These are phyloP conservation scores for Agapornis canus DNA, from an alignment of 2,797 vertebrate genomes.

Conservation along the genomic window DNA sequence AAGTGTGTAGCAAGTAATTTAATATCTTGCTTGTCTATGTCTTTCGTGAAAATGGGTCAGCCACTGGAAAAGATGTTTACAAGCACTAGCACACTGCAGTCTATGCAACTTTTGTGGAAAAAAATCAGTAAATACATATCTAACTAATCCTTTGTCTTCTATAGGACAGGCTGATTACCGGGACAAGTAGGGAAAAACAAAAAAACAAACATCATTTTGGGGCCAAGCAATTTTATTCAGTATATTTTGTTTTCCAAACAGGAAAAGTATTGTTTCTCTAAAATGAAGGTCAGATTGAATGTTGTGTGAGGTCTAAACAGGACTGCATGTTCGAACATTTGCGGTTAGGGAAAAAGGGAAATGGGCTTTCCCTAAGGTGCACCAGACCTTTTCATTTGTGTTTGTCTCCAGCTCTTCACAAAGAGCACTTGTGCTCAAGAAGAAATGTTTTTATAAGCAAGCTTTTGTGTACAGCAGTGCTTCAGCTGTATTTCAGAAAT, in stretches of 20 bases:
- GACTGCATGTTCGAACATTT: not conserved
- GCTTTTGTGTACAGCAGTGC: not conserved
- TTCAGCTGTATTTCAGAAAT: slow-evolving; percentile 57
- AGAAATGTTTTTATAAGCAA: not conserved
- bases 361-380: not conserved
- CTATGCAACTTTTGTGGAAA: not conserved
- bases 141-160: not conserved
- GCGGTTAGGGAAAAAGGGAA: not conserved
- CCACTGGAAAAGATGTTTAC: not conserved
- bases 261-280: not conserved
- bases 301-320: not conserved
- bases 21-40: not conserved
- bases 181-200: not conserved
- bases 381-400: not conserved
- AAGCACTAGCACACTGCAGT: not conserved
- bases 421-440: not conserved
- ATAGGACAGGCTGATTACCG: not conserved
- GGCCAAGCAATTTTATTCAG: not conserved
- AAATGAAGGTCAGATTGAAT: slow-evolving; percentile 26
- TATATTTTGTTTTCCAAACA: slow-evolving; percentile 2
- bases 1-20: not conserved
- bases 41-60: not conserved
- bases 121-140: not conserved
- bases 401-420: not conserved
- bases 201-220: not conserved